Evolutionary conservation across 2,113 vertebrate species (phyloP).

Genomic region (Stigmatopora nigra): DNA sequence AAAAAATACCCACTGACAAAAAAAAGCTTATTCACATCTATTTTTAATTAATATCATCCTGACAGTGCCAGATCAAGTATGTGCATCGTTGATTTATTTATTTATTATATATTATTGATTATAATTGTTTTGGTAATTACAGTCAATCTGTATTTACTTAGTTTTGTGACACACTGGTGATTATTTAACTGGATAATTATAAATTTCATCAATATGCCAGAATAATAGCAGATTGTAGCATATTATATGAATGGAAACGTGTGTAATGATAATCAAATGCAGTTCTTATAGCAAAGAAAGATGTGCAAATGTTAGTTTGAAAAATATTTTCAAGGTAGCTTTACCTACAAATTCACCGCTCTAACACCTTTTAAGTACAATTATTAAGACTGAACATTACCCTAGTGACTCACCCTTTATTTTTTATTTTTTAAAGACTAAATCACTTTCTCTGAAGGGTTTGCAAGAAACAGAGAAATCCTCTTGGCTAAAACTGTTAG

Average conservation of each 20-base stretch:
- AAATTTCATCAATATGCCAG: background rate
- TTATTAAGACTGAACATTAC: slow-evolving; percentile 12
- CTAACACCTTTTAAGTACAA: background rate
- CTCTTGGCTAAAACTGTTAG: slow-evolving; percentile 27
- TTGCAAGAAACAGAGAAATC: slow-evolving; percentile 10
- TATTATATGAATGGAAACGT: slow-evolving; percentile 10
- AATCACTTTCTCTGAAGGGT: slow-evolving; percentile 14
- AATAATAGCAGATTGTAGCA: slow-evolving; percentile 14
- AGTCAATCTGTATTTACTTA: background rate
- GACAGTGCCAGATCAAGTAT: slow-evolving; percentile 1
- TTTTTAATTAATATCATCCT: slow-evolving; percentile 14
- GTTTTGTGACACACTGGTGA: slow-evolving; percentile 9
- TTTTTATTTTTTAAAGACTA: slow-evolving; percentile 3
- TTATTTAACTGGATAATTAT: slow-evolving; percentile 39
- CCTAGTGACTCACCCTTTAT: slow-evolving; percentile 10
- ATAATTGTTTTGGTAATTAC: background rate
- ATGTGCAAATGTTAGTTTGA: background rate
- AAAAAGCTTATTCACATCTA: slow-evolving; percentile 20
- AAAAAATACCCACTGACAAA: slow-evolving; percentile 26
- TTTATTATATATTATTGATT: too few species aligned
- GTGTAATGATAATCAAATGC: slow-evolving; percentile 8
- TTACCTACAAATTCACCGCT: background rate
- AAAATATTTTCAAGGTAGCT: background rate
- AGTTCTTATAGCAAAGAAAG: background rate
- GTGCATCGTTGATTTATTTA: background rate